Percentiles rank a stretch among this genome's conserved stretches.
These are phyloP conservation scores for Physeter macrocephalus DNA, from an alignment of 2,113 vertebrate genomes.

Conservation along the genomic window DNA sequence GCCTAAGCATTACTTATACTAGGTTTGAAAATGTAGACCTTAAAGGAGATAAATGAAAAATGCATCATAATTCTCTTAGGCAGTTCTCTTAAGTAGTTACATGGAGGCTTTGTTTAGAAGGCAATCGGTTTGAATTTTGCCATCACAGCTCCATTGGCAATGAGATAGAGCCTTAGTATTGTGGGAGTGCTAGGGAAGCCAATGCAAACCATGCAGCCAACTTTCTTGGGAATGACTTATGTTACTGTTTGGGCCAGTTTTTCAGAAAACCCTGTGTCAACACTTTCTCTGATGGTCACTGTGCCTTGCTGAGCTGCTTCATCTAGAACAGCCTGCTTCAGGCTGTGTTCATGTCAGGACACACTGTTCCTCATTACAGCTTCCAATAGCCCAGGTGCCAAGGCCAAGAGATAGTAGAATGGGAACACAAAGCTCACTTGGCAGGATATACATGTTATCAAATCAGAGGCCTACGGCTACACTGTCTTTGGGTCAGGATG, in stretches of 20 bases:
- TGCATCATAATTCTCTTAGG: not conserved
- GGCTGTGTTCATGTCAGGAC: not conserved
- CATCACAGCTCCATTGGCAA: not conserved
- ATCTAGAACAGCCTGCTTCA: not conserved
- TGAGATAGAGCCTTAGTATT: not conserved
- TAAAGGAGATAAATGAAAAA: not conserved
- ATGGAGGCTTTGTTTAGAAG: constrained; percentile 1
- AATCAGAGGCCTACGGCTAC: not conserved
- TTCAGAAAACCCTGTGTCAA: not conserved
- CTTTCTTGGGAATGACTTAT: not conserved
- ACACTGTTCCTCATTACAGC: not conserved
- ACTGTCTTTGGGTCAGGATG: not conserved
- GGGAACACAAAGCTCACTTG: not conserved
- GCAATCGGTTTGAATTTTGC: constrained; percentile 10
- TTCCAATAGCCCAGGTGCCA: not conserved
- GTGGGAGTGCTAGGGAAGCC: not conserved
- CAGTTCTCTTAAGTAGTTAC: not conserved
- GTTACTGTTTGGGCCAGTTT: not conserved
- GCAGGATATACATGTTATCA: not conserved
- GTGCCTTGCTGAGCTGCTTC: not conserved
- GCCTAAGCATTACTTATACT: not conserved
- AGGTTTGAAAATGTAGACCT: not conserved
- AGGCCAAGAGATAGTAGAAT: not conserved
- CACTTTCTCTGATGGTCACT: not conserved
- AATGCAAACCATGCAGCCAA: not conserved